phyloP scores from a whole-genome alignment of 1,140 invertebrate genomes.

The Elysia chlorotica region DNA sequence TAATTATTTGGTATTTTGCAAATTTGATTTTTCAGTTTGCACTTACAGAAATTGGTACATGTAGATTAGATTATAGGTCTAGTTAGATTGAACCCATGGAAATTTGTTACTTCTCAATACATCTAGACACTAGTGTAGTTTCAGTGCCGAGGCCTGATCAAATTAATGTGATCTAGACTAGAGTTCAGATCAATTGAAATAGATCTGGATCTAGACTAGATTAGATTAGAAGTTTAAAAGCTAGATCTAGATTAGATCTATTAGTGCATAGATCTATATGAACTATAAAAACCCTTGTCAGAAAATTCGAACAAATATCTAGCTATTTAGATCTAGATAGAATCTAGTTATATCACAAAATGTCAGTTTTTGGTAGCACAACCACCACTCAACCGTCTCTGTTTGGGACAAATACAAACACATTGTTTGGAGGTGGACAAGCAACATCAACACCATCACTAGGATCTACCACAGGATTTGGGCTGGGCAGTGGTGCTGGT shows the following conservation, averaged over 20 bases:
- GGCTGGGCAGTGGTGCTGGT: constrained; percentile 14
- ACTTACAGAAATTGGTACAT: no score
- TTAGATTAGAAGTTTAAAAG: neutral
- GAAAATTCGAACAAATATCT: neutral
- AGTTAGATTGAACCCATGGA: neutral
- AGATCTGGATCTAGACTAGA: neutral
- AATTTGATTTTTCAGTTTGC: no score
- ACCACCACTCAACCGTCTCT: constrained; percentile 21
- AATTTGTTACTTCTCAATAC: neutral
- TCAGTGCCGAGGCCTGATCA: neutral
- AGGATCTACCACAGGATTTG: neutral
- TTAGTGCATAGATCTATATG: neutral
- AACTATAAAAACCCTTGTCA: neutral
- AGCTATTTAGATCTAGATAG: neutral
- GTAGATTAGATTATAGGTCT: neutral
- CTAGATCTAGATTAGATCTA: neutral
- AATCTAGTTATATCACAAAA: constrained; percentile 24
- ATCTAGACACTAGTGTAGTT: neutral
- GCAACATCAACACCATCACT: neutral
- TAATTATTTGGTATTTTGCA: no score
- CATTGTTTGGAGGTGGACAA: constrained; percentile 15
- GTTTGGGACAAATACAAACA: constrained; percentile 17
- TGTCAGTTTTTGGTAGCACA: constrained; percentile 23
- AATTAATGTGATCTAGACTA: neutral
- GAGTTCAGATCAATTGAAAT: neutral